phyloP scores from a whole-genome alignment of 2,113 vertebrate species.

The Megalops atlanticus region DNA sequence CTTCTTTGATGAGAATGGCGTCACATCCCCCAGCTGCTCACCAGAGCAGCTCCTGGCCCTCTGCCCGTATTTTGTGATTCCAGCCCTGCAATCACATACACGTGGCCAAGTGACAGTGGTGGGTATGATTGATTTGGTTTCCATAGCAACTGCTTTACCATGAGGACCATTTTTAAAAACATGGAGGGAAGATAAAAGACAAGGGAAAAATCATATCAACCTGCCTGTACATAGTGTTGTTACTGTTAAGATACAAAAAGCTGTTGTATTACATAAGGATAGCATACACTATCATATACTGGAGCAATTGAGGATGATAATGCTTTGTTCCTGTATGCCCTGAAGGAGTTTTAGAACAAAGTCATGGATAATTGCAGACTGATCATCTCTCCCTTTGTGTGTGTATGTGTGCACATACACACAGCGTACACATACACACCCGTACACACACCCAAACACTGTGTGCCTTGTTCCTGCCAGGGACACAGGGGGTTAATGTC shows the following conservation, averaged over 20 bases:
- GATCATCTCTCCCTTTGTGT: too few species aligned
- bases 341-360: background rate
- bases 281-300: background rate
- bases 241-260: background rate
- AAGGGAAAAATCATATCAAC: background rate
- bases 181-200: slow-evolving; percentile 24
- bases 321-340: background rate
- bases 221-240: background rate
- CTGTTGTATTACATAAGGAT: background rate
- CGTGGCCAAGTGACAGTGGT: slow-evolving; percentile 7
- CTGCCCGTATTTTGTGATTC: slow-evolving; percentile 25
- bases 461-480: background rate
- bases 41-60: slow-evolving; percentile 1
- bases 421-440: background rate
- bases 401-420: too few species aligned
- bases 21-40: slow-evolving; percentile 24
- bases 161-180: background rate
- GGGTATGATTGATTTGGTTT: slow-evolving; percentile 44
- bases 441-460: background rate
- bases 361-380: background rate
- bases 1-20: background rate
- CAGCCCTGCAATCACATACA: slow-evolving; percentile 14
- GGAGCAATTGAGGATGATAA: background rate
- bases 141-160: slow-evolving; percentile 51
- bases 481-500: background rate